A percentile compares a stretch with the other conserved stretches of the same genome.
Conservation (phyloP, 2,888 invertebrate species). For the Archips xylosteana region DNA sequence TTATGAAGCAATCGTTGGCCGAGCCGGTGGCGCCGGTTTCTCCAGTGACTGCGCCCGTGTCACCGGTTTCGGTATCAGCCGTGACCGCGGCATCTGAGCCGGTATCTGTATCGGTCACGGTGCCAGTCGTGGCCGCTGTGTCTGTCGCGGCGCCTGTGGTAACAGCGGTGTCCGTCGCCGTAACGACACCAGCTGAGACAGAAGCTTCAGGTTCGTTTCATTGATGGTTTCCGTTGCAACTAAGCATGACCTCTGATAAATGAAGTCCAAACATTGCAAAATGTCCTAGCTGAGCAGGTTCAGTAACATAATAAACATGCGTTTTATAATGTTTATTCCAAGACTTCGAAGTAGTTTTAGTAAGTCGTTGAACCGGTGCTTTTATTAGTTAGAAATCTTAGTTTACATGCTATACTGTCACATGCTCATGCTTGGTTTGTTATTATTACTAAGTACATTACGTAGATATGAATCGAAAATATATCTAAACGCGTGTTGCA, state of each 20-base stretch:
- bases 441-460: constrained; percentile 13
- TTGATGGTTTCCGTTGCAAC: constrained; percentile 21
- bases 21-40: constrained; percentile 61
- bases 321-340: background rate
- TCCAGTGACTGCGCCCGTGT: constrained; percentile 48
- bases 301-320: background rate
- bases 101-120: constrained; percentile 50
- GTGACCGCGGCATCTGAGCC: constrained; percentile 56
- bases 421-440: constrained; percentile 20
- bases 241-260: background rate
- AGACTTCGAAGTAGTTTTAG: background rate
- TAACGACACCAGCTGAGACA: constrained; percentile 48
- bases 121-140: constrained; percentile 13
- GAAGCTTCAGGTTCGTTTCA: constrained; percentile 64
- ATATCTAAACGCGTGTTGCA: constrained; percentile 35
- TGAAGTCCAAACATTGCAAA: background rate
- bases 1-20: constrained; percentile 78
- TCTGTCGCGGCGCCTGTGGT: constrained; percentile 8
- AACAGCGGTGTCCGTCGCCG: constrained; percentile 38
- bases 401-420: constrained; percentile 9
- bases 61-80: constrained; percentile 54
- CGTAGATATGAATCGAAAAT: constrained; percentile 19
- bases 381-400: constrained; percentile 7
- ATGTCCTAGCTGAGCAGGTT: background rate
- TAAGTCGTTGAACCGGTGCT: background rate